Base-by-base conservation (phyloP, 1,140 invertebrate genomes). In the Vollenhovia emeryi region DNA sequence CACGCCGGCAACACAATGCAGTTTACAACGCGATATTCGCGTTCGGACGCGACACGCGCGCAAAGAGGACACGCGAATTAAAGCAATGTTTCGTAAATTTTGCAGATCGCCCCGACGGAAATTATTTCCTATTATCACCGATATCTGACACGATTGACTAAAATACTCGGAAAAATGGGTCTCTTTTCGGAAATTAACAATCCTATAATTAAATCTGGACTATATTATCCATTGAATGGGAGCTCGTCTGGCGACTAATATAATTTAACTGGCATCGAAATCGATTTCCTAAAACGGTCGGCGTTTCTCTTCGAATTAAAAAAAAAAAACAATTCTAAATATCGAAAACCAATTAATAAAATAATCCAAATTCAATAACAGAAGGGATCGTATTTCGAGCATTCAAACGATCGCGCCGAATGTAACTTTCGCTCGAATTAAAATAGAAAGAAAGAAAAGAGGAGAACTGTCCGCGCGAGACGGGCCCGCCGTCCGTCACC, bases 11-110 rank as follows among this genome's bases (percentile, higher is more conserved):
- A 62, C 59, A 66, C n/a, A 33, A 84, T 48, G 59, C 45, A 62
- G 71, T 52, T 76, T 73, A 76, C 40, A 84, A 84, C 59, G 71
- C 50, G 68, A 83, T 83, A 83, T 83, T 73, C 69, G 36, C 71
- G 45, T 84, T 62, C 62, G 71, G 48, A 30, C 55, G 59, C 33
- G 55, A 75, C 15, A 84, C 57, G 24, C 30, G 68, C 18, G 79
- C 36, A 48, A 64, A 64, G 80, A 50, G 71, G 5, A 62, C 33
- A 21, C 15, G 43, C 24, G 60, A 84, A 82, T 82, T 82, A 82
- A 82, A 69, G 36, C 36, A 57, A 52, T 18, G 13, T 66, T 66
- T 79, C 33, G 59, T 48, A 50, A 79, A 73, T 82, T 69, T 82
- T 36, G 24, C 36, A 7, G n/a, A 50, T 36, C 30, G 6, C 21